These are phyloP conservation scores for Heliconius aoede DNA, from an alignment of 2,888 invertebrate species.

Conservation along the genomic window DNA sequence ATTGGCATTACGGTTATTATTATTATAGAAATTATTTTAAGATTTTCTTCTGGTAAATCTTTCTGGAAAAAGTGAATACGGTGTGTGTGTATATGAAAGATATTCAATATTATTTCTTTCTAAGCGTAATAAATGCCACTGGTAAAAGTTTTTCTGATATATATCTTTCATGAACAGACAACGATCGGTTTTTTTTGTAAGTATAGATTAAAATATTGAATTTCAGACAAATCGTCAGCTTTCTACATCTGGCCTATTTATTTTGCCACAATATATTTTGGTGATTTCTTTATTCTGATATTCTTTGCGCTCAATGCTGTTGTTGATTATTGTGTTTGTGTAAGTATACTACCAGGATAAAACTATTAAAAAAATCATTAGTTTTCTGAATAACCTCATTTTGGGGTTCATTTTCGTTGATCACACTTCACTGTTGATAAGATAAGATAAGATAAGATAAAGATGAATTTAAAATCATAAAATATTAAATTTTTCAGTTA, in stretches of 20 bases:
- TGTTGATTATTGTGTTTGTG: slow-evolving; percentile 55
- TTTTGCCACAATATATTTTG: slow-evolving; percentile 57
- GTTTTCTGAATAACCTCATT: not conserved
- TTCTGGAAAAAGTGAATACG: not conserved
- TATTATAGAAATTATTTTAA: not conserved
- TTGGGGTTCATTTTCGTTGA: not conserved
- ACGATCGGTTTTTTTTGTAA: not conserved
- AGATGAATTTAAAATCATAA: not conserved
- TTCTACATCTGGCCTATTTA: slow-evolving; percentile 62
- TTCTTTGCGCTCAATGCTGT: slow-evolving; percentile 53
- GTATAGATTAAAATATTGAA: not conserved
- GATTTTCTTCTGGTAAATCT: not conserved
- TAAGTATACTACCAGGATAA: slow-evolving; percentile 51
- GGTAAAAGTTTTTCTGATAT: not conserved
- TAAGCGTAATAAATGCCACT: too few species aligned
- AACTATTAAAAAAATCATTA: too few species aligned
- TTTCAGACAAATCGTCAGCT: slow-evolving; percentile 55
- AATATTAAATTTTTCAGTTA: slow-evolving; percentile 51
- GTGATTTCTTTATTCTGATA: slow-evolving; percentile 54
- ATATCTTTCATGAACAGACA: not conserved
- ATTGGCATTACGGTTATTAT: slow-evolving; percentile 51
- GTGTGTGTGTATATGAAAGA: too few species aligned
- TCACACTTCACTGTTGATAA: not conserved
- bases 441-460: not conserved
- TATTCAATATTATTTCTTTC: too few species aligned